Base-by-base conservation (phyloP, 1,140 invertebrate genomes). In the Lasaia peninsularis region DNA sequence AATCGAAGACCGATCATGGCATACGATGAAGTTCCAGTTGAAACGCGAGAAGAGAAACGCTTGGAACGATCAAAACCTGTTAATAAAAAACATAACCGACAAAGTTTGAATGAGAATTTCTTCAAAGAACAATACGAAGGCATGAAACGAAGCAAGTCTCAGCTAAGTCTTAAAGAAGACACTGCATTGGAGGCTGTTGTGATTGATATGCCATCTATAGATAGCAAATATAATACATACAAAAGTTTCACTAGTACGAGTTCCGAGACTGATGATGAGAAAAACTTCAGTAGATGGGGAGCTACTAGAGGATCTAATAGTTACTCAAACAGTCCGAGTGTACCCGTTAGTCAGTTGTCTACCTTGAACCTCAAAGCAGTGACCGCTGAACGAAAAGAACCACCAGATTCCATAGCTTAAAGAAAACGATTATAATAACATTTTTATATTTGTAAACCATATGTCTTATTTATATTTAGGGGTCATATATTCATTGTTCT, bases 341-440 rank as follows among this genome's bases (percentile, higher is more conserved):
- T 86, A 2, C 82, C 86, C 0, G 78, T 87, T n/a, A 78, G 77
- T 32, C 82, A 86, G 51, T 37, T 88, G 14, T 88, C 86, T 0
- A 88, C 86, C 0, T 48, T 86, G 49, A 80, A 88, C 35, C 40
- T 88, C 9, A 80, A 76, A 31, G 60, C 54, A 1, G 60, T 63
- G 0, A 58, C 70, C 11, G 49, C 52, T 10, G 68, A 69, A 2
- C 73, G 74, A 10, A 68, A 76, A 1, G 73, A 55, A 10, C 67
- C 67, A 0, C 44, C 56, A 0, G 84, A 87, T 67, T 85, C 84
- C 8, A 54, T 73, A 4, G 84, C 68, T 34, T 86, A 62, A 59
- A 11, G 18, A 11, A 8, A 35, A 11, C n/a, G 14, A 12, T 1
- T 14, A 14, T 11, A 11, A 12, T 35, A 12, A 35, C n/a, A 35